A percentile compares a stretch with the other conserved stretches of the same genome.
phyloP scores from a whole-genome alignment of 2,888 invertebrate species.

The Protodeltote pygarga region DNA sequence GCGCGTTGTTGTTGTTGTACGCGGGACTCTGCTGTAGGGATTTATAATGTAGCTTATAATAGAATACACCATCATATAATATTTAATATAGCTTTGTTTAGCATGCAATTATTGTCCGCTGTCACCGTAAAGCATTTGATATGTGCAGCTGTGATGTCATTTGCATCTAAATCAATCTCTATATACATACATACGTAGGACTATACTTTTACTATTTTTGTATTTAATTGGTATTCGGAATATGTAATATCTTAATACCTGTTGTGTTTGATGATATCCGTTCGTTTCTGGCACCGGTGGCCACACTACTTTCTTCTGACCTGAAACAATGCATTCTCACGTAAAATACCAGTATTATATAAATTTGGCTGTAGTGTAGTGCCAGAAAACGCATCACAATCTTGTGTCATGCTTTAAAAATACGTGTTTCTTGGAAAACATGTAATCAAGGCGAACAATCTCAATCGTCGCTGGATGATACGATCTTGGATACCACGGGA shows the following conservation, averaged over 20 bases:
- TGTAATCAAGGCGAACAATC: slow-evolving; percentile 56
- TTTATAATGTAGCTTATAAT: slow-evolving; percentile 63
- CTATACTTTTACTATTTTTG: too few species aligned
- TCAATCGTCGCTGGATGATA: slow-evolving; percentile 54
- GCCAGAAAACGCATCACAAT: slow-evolving; percentile 19
- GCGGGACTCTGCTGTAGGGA: slow-evolving; percentile 81
- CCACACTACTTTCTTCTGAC: slow-evolving; percentile 95
- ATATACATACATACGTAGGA: slow-evolving; percentile 48
- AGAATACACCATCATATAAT: slow-evolving; percentile 47
- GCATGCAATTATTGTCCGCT: slow-evolving; percentile 66
- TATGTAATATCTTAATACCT: slow-evolving; percentile 76
- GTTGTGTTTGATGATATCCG: slow-evolving; percentile 87
- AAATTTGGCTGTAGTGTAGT: slow-evolving; percentile 18
- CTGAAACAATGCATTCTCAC: slow-evolving; percentile 82
- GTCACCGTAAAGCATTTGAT: slow-evolving; percentile 68
- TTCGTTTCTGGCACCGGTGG: slow-evolving; percentile 92
- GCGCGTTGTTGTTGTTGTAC: slow-evolving; percentile 81
- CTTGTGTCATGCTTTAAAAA: slow-evolving; percentile 36
- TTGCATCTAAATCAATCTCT: slow-evolving; percentile 57
- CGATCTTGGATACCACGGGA: slow-evolving; percentile 60
- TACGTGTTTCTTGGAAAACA: slow-evolving; percentile 39
- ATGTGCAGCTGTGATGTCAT: slow-evolving; percentile 72
- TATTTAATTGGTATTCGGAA: slow-evolving; percentile 1
- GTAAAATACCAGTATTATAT: slow-evolving; percentile 28
- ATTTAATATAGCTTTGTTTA: slow-evolving; percentile 38